Base-by-base conservation (phyloP, 2,113 vertebrate species). In the Callipepla californica region DNA sequence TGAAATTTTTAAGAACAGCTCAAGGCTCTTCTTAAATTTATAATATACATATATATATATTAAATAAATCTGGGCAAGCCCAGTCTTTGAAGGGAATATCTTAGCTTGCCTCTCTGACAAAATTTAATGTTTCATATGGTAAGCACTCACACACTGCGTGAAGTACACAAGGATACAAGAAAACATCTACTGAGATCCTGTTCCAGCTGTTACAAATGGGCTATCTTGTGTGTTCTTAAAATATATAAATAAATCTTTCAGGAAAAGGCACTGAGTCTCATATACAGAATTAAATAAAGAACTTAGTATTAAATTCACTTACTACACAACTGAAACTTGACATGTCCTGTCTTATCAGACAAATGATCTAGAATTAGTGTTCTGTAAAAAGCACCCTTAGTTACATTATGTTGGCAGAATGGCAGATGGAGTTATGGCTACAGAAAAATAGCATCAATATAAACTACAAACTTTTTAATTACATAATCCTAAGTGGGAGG, bases 131-230 rank as follows among this genome's bases (percentile, higher is more conserved):
- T 23, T 13, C 11, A 4, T 9, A 32, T 8, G 23, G 18, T n/a
- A 19, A 7, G 5, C n/a, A 38, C n/a, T 51, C 28, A 30, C 1
- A 30, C 11, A 1, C 4, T 26, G 13, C 8, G 26, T 8, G 42
- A 63, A 58, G 3, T 13, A n/a, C 44, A 34, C 1, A 3, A 90
- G 11, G 53, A 59, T 9, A 58, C 6, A 32, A n/a, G 44, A 80
- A 84, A 80, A 20, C 26, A 20, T 69, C 48, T 68, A 32, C 48
- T 18, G 38, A 65, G 38, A 58, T 40, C 40, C 58, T 12, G 23
- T 47, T 68, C 68, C 48, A 45, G 32, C 18, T 6, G 8, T 14
- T 36, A 34, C 50, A 51, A 51, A 51, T 74, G 70, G 18, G 4
- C 23, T 40, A 12, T 22, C 20, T 48, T 25, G 20, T 22, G 20